Evolutionary conservation across 2,113 vertebrate species (phyloP), one percentile per base, ranked within the genome.

Genomic region (Climacteris rufus): DNA sequence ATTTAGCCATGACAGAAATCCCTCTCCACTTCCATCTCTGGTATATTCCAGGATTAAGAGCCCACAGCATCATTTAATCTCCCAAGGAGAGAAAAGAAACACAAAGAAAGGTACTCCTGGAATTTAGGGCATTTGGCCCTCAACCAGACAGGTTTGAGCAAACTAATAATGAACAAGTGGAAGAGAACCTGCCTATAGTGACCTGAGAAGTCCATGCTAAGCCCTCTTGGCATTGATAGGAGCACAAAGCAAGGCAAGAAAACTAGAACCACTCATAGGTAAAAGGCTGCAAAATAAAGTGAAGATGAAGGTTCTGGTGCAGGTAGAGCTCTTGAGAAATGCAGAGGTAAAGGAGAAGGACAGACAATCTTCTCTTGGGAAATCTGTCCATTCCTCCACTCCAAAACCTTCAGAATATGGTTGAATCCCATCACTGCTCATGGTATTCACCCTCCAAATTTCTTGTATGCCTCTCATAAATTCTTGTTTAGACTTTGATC

Each of bases 401-500:
- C 8, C 23, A 66, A 81, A 87, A 17, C 27, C 40, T 89, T 57
- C 39, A 89, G 47, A 79, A 69, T 80, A 69, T 70, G 53, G 30
- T 53, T 2, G 1, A 87, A 89, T 63, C 2, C 2, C 30, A 47
- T 75, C 71, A 57, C 53, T 68, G 21, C 22, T 79, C 20, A 35
- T 61, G n/a, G 13, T 83, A 87, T 76, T 90, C 65, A 52, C 33
- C 47, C 56, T 87, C n/a, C 56, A 87, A 33, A 60, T 80, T 42
- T 82, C 31, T 90, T 71, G 39, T 78, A 28, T 75, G 35, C 9
- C 2, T 64, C 27, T 90, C 75, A 70, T 72, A 93, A 95, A 91
- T 93, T 21, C 42, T 76, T 85, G 22, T 40, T 74, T 72, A 59
- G 53, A 82, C 45, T 95, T 93, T 93, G 91, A 96, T 82, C 84